These are phyloP conservation scores for Hydrophis major DNA, from an alignment of 2,797 vertebrate species.

Conservation along the genomic window DNA sequence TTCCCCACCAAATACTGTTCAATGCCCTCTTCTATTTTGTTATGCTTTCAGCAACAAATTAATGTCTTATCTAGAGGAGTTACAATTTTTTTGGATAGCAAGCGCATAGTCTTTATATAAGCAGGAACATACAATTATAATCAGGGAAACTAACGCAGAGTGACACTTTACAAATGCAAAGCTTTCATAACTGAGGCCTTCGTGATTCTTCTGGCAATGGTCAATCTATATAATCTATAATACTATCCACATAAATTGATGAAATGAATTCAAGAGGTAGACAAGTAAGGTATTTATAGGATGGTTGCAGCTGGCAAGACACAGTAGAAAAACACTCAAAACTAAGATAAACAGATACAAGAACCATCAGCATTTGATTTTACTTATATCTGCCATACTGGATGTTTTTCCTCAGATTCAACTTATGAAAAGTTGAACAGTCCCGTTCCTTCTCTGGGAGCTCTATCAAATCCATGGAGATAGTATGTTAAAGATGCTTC, in stretches of 20 bases:
- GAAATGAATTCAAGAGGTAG: neutral
- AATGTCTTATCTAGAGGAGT: neutral
- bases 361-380: neutral
- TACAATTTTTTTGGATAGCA: neutral
- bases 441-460: neutral
- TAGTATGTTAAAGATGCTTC: neutral
- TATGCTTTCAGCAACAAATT: neutral
- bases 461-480: neutral
- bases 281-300: neutral
- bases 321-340: neutral
- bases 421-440: neutral
- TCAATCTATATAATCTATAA: neutral
- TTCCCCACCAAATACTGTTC: neutral
- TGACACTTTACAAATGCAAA: neutral
- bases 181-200: neutral
- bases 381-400: neutral
- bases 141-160: neutral
- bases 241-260: neutral
- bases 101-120: neutral
- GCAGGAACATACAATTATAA: neutral
- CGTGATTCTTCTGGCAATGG: neutral
- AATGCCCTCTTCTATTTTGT: neutral
- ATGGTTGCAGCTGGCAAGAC: neutral
- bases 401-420: neutral
- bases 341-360: neutral